phyloP scores from a whole-genome alignment of 2,888 invertebrate genomes.

The Antitype chi region DNA sequence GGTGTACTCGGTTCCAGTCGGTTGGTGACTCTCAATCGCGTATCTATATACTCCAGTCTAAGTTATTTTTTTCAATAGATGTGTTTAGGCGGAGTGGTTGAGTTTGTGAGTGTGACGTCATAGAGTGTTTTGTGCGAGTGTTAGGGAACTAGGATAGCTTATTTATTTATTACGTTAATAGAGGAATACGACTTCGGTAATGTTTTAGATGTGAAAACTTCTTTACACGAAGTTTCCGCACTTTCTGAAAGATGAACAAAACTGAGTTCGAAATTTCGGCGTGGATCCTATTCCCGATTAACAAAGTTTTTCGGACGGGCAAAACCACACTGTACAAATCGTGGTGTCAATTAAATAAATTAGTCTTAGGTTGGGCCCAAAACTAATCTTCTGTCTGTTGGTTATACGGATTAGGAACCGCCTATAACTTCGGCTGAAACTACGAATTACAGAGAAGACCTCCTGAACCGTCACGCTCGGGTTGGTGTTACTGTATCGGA shows the following conservation, averaged over 20 bases:
- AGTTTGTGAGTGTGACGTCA: conserved; percentile 3
- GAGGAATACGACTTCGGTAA: background rate
- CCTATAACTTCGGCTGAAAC: too few species aligned
- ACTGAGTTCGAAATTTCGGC: background rate
- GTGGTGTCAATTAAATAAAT: too few species aligned
- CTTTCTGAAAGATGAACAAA: background rate
- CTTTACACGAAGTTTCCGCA: background rate
- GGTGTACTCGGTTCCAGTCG: background rate
- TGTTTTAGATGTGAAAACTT: too few species aligned
- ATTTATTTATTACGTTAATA: background rate
- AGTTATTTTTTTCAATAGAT: too few species aligned
- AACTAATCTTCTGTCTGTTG: too few species aligned
- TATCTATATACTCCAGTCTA: background rate
- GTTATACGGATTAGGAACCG: too few species aligned
- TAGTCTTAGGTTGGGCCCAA: too few species aligned
- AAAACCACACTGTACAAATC: too few species aligned
- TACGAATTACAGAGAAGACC: too few species aligned
- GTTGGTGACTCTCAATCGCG: background rate
- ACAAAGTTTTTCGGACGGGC: too few species aligned
- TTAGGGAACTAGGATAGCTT: background rate
- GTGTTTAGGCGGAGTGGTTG: background rate
- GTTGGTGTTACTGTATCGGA: background rate
- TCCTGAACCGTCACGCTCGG: background rate
- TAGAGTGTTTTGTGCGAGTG: background rate
- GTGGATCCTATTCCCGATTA: too few species aligned